Percentiles rank a stretch among this genome's conserved stretches.
Evolutionary conservation across 1,140 invertebrate genomes (phyloP).

Genomic region (Planococcus citri): DNA sequence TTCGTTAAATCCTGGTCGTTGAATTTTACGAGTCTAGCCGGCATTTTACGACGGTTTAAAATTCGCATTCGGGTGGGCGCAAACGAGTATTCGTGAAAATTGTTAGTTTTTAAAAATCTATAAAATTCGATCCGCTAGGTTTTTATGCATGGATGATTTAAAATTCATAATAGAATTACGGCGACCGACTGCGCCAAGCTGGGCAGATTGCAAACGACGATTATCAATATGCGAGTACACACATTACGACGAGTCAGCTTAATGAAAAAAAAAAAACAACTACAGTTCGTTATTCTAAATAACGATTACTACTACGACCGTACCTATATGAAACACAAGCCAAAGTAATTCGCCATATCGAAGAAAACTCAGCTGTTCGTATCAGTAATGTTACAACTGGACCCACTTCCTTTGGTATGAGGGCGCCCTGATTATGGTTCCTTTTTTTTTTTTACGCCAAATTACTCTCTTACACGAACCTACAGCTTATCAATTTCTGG

Average conservation of each 20-base stretch:
- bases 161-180: no score
- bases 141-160: no score
- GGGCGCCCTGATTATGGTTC: conserved; percentile 4
- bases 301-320: not conserved
- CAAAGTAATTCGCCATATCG: conserved; percentile 1
- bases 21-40: no score
- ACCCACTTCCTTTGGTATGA: not conserved
- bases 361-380: not conserved
- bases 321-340: not conserved
- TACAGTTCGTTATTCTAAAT: not conserved
- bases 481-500: no score
- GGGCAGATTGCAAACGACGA: not conserved
- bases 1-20: no score
- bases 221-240: no score
- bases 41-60: no score
- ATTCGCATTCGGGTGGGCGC: no score
- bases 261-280: not conserved
- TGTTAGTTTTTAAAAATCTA: no score
- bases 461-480: not conserved
- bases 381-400: not conserved
- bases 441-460: not conserved
- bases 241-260: not conserved
- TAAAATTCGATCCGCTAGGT: no score
- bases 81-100: no score
- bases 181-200: no score